These are phyloP conservation scores for Epizoanthus ramosus DNA, from an alignment of 92 coral and sea anemone genomes.

Conservation along the genomic window DNA sequence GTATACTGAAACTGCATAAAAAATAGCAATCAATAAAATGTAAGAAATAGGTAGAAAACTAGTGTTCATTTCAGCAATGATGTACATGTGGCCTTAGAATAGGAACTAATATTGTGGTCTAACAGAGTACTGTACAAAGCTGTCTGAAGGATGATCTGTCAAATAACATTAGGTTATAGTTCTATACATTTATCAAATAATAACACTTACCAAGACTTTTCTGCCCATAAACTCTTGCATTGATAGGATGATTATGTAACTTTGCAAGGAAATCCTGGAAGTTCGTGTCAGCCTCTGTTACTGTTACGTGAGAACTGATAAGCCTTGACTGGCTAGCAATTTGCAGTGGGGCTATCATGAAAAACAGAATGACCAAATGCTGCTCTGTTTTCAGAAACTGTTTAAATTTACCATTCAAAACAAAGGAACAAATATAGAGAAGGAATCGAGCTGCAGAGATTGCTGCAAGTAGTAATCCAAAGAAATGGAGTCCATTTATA, in stretches of 20 bases:
- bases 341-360: slow-evolving; percentile 54
- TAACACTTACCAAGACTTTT: slow-evolving; percentile 60
- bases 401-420: slow-evolving; percentile 32
- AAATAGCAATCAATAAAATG: too few species aligned
- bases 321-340: slow-evolving; percentile 47
- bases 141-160: background rate
- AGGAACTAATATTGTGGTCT: background rate
- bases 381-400: slow-evolving; percentile 12
- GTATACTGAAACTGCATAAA: too few species aligned
- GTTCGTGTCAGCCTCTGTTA: slow-evolving; percentile 45
- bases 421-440: slow-evolving; percentile 41
- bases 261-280: slow-evolving; percentile 31
- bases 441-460: slow-evolving; percentile 48
- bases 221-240: slow-evolving; percentile 67
- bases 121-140: too few species aligned
- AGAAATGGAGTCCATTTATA: slow-evolving; percentile 67
- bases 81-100: background rate
- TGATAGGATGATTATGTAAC: slow-evolving; percentile 50
- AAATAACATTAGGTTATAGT: background rate
- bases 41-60: too few species aligned
- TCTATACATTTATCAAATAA: too few species aligned
- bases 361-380: slow-evolving; percentile 40
- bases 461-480: slow-evolving; percentile 63
- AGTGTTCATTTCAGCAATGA: too few species aligned
- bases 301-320: slow-evolving; percentile 50